Evolutionary conservation across 2,797 vertebrate genomes (phyloP).

Genomic region (Podarcis lilfordi): DNA sequence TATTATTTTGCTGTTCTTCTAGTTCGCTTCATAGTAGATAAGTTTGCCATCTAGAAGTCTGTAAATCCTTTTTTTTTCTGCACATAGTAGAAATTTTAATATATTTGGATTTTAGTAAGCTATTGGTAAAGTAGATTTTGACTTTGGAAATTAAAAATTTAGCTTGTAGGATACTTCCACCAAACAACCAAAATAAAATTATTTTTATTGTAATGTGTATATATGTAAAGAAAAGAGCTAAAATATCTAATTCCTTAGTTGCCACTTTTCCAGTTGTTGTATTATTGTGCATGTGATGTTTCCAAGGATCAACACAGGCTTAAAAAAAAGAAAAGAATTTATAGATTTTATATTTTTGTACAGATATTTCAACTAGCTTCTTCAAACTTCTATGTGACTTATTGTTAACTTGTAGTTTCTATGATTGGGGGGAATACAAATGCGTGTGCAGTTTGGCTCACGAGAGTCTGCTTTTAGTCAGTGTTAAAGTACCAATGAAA

Average conservation of each 20-base stretch:
- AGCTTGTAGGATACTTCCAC: constrained; percentile 88
- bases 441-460: constrained; percentile 81
- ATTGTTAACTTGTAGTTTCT: constrained; percentile 81
- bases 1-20: constrained; percentile 85
- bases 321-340: constrained; percentile 78
- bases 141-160: constrained; percentile 84
- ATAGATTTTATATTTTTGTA: constrained; percentile 95
- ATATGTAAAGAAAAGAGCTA: constrained; percentile 86
- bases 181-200: constrained; percentile 94
- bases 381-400: constrained; percentile 83
- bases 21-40: constrained; percentile 87
- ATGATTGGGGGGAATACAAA: constrained; percentile 77
- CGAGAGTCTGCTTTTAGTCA: constrained; percentile 80
- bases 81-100: constrained; percentile 84
- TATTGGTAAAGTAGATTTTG: constrained; percentile 83
- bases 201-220: constrained; percentile 91
- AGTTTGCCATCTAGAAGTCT: constrained; percentile 82
- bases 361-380: constrained; percentile 86
- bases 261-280: constrained; percentile 91
- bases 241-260: constrained; percentile 88
- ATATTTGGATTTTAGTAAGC: constrained; percentile 85
- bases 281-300: constrained; percentile 94
- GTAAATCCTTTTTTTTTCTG: constrained; percentile 79
- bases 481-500: constrained; percentile 79
- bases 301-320: constrained; percentile 87